These are phyloP conservation scores for Pristionchus mayeri DNA, from an alignment of 2,888 invertebrate species.

Conservation along the genomic window DNA sequence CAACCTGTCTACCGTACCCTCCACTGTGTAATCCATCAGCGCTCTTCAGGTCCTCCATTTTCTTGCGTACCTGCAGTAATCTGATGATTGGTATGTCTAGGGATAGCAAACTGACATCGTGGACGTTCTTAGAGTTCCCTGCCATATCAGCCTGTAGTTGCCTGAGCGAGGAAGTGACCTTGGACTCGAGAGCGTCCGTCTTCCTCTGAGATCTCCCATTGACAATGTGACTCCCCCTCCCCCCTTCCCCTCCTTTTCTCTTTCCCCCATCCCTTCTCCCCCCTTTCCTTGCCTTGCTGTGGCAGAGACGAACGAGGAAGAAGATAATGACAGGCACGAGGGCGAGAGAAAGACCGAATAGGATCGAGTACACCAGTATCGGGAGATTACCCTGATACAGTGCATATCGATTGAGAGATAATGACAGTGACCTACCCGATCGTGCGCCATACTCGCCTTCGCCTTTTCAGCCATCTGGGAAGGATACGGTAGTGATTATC, in stretches of 20 bases:
- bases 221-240: no score
- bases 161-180: background rate
- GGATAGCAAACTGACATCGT: background rate
- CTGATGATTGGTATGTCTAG: background rate
- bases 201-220: background rate
- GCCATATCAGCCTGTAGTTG: conserved; percentile 15
- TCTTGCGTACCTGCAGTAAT: conserved; percentile 7
- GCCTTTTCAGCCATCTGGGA: background rate
- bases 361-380: background rate
- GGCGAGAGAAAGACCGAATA: background rate
- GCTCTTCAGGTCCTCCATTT: background rate
- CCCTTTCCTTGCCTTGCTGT: background rate
- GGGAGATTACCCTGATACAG: background rate
- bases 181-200: background rate
- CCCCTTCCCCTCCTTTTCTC: background rate
- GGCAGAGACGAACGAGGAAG: background rate
- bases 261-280: background rate
- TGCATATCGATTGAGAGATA: background rate
- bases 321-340: background rate
- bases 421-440: background rate
- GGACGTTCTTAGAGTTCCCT: background rate
- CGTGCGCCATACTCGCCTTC: background rate
- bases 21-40: background rate
- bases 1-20: background rate
- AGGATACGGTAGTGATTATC: background rate